Evolutionary conservation across 2,888 invertebrate species (phyloP), one percentile per base, ranked within the genome.

Genomic region (Microctonus aethiopoides): DNA sequence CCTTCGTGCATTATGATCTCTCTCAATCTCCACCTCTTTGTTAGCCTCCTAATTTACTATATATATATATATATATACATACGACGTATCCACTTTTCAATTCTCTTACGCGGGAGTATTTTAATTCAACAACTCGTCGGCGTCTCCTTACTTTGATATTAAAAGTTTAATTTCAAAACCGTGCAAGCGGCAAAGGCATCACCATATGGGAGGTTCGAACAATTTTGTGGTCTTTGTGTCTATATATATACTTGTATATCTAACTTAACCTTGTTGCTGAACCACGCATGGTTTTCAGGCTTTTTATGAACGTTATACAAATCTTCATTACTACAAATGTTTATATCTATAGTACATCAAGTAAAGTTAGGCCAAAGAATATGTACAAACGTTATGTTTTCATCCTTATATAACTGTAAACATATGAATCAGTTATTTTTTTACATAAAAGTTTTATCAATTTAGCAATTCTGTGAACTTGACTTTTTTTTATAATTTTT

Each of bases 221-320:
- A 64, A 74, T 75, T 75, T 74, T 75, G 75, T 70, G 75, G 75
- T 71, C 64, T 68, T n/a, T 16, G 57, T 32, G 7, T 34, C 16
- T 46, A 46, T 46, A 52, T 34, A 46, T 46, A 46, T 46, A 46
- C 16, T 16, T 34, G 16, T 46, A 46, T 16, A 16, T 46, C 16
- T 46, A 46, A 46, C 46, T 46, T 59, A 24, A 20, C 57, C 51
- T 54, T 54, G 24, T 57, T 54, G 36, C 29, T 63, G 51, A 59
- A 39, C 54, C 54, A 20, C 67, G 34, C 59, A 54, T 66, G 59
- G 64, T 72, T 72, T 72, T 60, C 60, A 69, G 59, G 54, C 70
- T 74, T 74, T 74, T 72, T 74, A 72, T 74, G 74, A 75, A 80
- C 75, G 76, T 75, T 73, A n/a, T 74, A 75, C 78, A 75, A 77